These are phyloP conservation scores for Anoplius nigerrimus DNA, from an alignment of 2,888 invertebrate species.

Conservation along the genomic window DNA sequence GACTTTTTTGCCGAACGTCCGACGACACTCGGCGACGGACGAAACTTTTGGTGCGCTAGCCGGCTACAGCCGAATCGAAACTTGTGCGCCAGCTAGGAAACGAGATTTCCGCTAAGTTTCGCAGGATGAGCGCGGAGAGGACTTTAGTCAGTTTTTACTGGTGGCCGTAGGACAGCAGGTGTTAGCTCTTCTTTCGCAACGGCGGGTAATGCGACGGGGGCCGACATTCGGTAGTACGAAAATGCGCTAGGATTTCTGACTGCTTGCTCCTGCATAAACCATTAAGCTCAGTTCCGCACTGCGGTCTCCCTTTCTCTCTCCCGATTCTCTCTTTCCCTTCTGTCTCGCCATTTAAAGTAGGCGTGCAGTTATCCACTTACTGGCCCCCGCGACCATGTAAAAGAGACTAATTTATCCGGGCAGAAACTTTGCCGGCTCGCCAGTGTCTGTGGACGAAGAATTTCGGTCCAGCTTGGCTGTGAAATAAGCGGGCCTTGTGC, in stretches of 20 bases:
- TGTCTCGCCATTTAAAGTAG: slow-evolving; percentile 29
- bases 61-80: no score
- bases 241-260: slow-evolving; percentile 54
- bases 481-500: no score
- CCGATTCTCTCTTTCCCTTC: slow-evolving; percentile 7
- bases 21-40: no score
- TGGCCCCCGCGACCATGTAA: slow-evolving; percentile 26
- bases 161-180: neutral
- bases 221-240: slow-evolving; percentile 37
- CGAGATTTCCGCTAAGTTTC: neutral
- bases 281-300: slow-evolving; percentile 60
- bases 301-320: slow-evolving; percentile 44
- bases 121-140: neutral
- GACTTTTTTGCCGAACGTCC: no score
- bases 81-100: no score
- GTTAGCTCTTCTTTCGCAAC: slow-evolving; percentile 3
- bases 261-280: slow-evolving; percentile 56
- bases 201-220: slow-evolving; percentile 13
- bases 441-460: no score
- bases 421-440: neutral
- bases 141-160: neutral
- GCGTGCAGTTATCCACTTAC: slow-evolving; percentile 14
- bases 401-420: slow-evolving; percentile 22
- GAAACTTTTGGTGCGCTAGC: no score
- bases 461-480: no score